Evolutionary conservation across 1,140 invertebrate species (phyloP), one percentile per base, ranked within the genome.

Genomic region (Amphibalanus amphitrite): DNA sequence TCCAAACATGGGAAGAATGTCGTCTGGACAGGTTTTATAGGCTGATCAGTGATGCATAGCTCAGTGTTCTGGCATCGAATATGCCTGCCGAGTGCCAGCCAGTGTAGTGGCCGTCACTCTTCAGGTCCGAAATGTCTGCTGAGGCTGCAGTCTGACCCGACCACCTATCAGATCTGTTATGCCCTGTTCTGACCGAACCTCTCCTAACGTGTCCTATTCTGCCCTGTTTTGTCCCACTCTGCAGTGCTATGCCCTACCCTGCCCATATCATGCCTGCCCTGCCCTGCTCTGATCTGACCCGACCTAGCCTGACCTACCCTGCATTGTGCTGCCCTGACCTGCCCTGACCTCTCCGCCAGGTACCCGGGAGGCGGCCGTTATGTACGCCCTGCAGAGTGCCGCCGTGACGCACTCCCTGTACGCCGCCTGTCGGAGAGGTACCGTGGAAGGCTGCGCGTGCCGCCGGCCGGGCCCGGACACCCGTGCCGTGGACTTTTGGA

Each of bases 361-460:
- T 28, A 74, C 73, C 28, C 59, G 93, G 77, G 95, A 98, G 80
- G 94, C 94, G 23, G 92, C 95, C 28, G 98, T 96, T 82, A 92
- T 98, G 74, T 97, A 97, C 81, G 92, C 94, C 26, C 90, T 98
- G 73, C 97, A 92, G 28, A 93, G 92, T 78, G 95, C 94, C 0
- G 93, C 92, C 0, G 93, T 98, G 68, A 92, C 93, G 70, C 92
- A 97, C 80, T 88, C 93, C 0, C 89, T 98, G 71, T 90, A 94
- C 0, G 85, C 92, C 64, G 93, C 93, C 68, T 98, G 96, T 82
- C 90, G 91, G 73, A 93, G 97, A 80, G 95, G 95, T 67, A 86
- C 87, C 77, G 93, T 98, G 73, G 90, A 92, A 77, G 95, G 95
- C 30, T 98, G 96, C 82, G 93, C 91, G 72, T 97, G 93, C 80